Evolutionary conservation across 1,140 invertebrate genomes (phyloP).

Genomic region (Drosophila setifemur): DNA sequence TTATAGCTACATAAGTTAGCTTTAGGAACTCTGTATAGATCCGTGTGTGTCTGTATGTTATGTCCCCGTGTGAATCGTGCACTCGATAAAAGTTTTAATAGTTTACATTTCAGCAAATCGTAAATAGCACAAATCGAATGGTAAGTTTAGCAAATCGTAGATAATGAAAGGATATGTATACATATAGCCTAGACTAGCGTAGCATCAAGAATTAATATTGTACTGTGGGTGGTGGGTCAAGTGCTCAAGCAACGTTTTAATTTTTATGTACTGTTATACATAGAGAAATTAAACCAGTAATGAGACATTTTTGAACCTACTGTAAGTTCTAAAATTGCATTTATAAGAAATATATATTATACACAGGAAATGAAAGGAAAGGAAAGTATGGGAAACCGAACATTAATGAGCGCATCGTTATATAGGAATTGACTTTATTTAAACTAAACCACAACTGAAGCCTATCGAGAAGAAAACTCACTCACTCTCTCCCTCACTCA

Average conservation of each 20-base stretch:
- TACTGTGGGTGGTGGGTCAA: slow-evolving; percentile 16
- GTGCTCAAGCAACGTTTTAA: slow-evolving; percentile 71
- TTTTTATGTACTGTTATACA: slow-evolving; percentile 72
- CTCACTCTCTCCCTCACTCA: slow-evolving; percentile 17
- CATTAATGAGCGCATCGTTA: slow-evolving; percentile 64
- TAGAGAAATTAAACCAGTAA: slow-evolving; percentile 49
- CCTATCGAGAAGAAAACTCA: slow-evolving; percentile 23
- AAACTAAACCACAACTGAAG: slow-evolving; percentile 38
- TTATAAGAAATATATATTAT: slow-evolving; percentile 68
- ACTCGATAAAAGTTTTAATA: slow-evolving; percentile 68
- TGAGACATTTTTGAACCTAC: slow-evolving; percentile 72
- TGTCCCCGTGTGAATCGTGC: slow-evolving; percentile 45
- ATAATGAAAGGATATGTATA: slow-evolving; percentile 50
- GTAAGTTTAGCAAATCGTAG: slow-evolving; percentile 64
- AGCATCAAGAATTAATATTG: slow-evolving; percentile 59
- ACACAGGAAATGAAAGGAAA: slow-evolving; percentile 40
- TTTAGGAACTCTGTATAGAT: slow-evolving; percentile 67
- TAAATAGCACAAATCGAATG: slow-evolving; percentile 68
- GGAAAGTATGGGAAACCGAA: slow-evolving; percentile 32
- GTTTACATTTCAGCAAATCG: slow-evolving; percentile 68
- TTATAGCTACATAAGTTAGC: slow-evolving; percentile 62
- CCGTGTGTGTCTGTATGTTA: slow-evolving; percentile 24
- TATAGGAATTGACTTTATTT: slow-evolving; percentile 74
- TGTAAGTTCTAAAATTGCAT: slow-evolving; percentile 80
- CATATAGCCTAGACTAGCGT: slow-evolving; percentile 61